Evolutionary conservation across 37 sponge, comb jelly and placozoan species (phyloP).

Genomic region (Haliclona indistincta): DNA sequence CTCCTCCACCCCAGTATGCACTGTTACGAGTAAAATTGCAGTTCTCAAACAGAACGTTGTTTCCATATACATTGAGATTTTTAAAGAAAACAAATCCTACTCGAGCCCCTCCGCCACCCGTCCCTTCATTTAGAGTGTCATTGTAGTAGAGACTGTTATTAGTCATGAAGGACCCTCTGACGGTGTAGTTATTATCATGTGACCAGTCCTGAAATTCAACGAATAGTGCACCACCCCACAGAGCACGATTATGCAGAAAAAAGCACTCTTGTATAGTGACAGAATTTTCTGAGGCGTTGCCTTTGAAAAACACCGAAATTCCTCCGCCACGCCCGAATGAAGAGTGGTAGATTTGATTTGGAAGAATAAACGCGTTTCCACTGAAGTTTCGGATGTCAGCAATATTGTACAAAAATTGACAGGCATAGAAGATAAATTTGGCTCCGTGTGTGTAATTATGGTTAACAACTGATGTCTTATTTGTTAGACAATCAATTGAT

Average conservation of each 20-base stretch:
- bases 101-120: constrained; percentile 46
- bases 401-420: constrained; percentile 18
- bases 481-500: not conserved
- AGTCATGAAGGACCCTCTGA: not conserved
- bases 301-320: constrained; percentile 60
- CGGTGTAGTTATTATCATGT: not conserved
- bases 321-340: constrained; percentile 82
- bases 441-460: not conserved
- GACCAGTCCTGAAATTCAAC: constrained; percentile 42
- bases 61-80: constrained; percentile 33
- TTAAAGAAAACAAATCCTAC: constrained; percentile 61
- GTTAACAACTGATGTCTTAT: not conserved
- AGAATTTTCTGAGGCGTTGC: constrained; percentile 21
- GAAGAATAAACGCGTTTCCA: constrained; percentile 12
- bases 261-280: constrained; percentile 1
- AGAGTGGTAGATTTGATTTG: constrained; percentile 30
- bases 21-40: constrained; percentile 46
- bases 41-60: constrained; percentile 26
- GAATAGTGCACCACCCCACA: constrained; percentile 44
- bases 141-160: constrained; percentile 6
- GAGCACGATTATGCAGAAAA: constrained; percentile 25
- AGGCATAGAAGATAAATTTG: not conserved
- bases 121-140: not conserved
- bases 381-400: not conserved
- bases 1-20: constrained; percentile 75